These are phyloP conservation scores for Venusia cambrica DNA, from an alignment of 2,888 invertebrate species.

Conservation along the genomic window DNA sequence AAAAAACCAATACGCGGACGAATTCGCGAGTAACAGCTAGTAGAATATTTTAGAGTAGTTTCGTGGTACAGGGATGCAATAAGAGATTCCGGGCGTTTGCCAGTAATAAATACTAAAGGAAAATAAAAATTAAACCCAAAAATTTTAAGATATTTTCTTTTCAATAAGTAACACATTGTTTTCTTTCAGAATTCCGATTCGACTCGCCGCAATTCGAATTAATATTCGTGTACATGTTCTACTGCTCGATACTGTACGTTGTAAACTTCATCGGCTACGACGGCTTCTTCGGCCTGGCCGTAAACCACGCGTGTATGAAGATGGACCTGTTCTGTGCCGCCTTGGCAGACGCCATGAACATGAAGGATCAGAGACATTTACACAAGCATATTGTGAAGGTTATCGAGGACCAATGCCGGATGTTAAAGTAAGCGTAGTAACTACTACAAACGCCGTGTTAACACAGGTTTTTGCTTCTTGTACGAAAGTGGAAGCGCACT, in stretches of 20 bases:
- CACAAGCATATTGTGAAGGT: constrained; percentile 35
- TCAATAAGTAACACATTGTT: too few species aligned
- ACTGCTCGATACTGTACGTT: constrained; percentile 36
- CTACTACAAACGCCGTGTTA: background rate
- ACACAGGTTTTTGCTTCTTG: too few species aligned
- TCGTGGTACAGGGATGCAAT: too few species aligned
- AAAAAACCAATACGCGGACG: too few species aligned
- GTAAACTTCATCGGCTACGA: constrained; percentile 52
- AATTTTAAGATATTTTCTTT: too few species aligned
- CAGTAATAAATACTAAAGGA: too few species aligned
- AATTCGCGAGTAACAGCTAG: too few species aligned
- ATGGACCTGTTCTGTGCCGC: constrained; percentile 47
- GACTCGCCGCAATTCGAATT: constrained; percentile 50
- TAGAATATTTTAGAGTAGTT: too few species aligned
- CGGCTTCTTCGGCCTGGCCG: constrained; percentile 49
- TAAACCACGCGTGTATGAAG: constrained; percentile 59
- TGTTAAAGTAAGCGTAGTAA: constrained; percentile 40
- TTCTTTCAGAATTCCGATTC: constrained; percentile 34
- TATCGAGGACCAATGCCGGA: constrained; percentile 47
- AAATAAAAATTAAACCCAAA: too few species aligned
- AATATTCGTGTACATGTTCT: constrained; percentile 41
- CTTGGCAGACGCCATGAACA: constrained; percentile 43
- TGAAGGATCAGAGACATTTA: constrained; percentile 19
- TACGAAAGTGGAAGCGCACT: too few species aligned
- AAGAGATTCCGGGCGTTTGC: too few species aligned